phyloP scores from a whole-genome alignment of 2,113 vertebrate genomes.

The Oncorhynchus tshawytscha region DNA sequence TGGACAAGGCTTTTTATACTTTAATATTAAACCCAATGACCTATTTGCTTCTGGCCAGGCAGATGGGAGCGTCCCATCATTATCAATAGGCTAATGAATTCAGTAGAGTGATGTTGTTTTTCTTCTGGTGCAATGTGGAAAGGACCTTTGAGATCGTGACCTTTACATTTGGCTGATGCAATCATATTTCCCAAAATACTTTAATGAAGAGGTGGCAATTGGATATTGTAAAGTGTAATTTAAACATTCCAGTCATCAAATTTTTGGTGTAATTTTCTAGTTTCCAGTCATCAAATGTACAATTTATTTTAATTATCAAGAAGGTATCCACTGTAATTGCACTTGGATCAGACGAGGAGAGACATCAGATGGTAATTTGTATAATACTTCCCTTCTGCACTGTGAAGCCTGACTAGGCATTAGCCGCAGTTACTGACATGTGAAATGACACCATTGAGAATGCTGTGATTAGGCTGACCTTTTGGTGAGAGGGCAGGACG shows the following conservation, averaged over 20 bases:
- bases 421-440: constrained; percentile 28
- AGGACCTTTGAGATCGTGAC: neutral
- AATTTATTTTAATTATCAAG: constrained; percentile 60
- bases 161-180: constrained; percentile 9
- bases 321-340: constrained; percentile 56
- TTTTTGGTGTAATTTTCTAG: constrained; percentile 35
- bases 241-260: too few species aligned
- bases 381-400: constrained; percentile 46
- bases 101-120: neutral
- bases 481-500: constrained; percentile 34
- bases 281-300: constrained; percentile 39
- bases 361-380: constrained; percentile 64
- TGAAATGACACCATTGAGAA: constrained; percentile 53
- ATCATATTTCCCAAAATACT: constrained; percentile 6
- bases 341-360: constrained; percentile 51
- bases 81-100: constrained; percentile 30
- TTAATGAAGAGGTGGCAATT: constrained; percentile 24
- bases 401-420: constrained; percentile 21
- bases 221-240: constrained; percentile 12
- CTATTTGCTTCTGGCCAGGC: neutral
- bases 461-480: constrained; percentile 61
- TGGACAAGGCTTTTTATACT: too few species aligned
- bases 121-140: constrained; percentile 3
- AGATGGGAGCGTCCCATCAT: constrained; percentile 14
- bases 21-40: too few species aligned